These are phyloP conservation scores for Amphimallon solstitiale DNA, from an alignment of 2,888 invertebrate genomes.

Conservation along the genomic window DNA sequence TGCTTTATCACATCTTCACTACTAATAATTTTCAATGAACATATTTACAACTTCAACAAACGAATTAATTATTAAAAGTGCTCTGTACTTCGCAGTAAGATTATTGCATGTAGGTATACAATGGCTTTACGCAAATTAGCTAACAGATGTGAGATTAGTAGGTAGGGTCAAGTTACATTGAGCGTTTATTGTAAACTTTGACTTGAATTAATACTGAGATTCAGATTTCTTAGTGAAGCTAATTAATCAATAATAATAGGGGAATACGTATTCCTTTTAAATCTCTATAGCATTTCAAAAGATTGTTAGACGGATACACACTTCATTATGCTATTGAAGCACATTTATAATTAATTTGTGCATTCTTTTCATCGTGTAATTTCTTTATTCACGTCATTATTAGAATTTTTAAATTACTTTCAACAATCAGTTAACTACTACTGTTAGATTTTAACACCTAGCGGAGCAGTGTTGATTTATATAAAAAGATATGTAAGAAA, in stretches of 20 bases:
- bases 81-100: background rate
- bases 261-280: constrained; percentile 22
- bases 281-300: background rate
- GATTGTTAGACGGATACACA: too few relatives aligned
- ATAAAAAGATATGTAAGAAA: too few relatives aligned
- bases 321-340: too few relatives aligned
- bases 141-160: constrained; percentile 38
- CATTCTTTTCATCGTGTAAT: too few relatives aligned
- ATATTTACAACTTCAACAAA: constrained; percentile 9
- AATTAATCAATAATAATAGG: constrained; percentile 39
- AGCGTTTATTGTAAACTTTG: constrained; percentile 20
- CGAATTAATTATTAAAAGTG: constrained; percentile 26
- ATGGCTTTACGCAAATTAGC: constrained; percentile 39
- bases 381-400: too few relatives aligned
- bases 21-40: background rate
- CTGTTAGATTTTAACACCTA: too few relatives aligned
- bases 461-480: too few relatives aligned
- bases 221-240: constrained; percentile 32
- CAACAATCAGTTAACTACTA: too few relatives aligned
- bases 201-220: constrained; percentile 30
- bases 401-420: too few relatives aligned
- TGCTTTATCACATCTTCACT: background rate
- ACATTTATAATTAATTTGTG: too few relatives aligned
- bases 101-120: constrained; percentile 26
- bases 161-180: constrained; percentile 36